These are phyloP conservation scores for Aphelocoma californica DNA, from an alignment of 2,797 vertebrate genomes.

Conservation along the genomic window DNA sequence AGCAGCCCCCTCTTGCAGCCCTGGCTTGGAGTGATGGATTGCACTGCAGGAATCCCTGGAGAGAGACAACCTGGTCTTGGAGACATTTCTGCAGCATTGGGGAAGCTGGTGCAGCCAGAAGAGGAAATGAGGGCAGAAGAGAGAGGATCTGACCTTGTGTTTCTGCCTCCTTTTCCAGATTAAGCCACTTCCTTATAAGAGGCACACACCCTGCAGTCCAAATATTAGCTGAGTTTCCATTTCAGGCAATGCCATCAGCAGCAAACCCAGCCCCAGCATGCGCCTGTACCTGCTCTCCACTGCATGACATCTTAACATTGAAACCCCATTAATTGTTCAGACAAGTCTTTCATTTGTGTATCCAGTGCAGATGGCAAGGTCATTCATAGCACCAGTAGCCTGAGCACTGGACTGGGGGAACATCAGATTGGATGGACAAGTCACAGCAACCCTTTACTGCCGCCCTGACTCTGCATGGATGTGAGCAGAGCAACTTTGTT, in stretches of 20 bases:
- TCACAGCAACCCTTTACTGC: not conserved
- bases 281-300: not conserved
- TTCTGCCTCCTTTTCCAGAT: constrained; percentile 47
- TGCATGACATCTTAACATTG: not conserved
- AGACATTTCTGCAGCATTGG: not conserved
- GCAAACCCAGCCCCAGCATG: not conserved
- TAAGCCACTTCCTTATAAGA: constrained; percentile 23
- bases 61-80: not conserved
- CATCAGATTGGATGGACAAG: not conserved
- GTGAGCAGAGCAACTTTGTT: fast-evolving
- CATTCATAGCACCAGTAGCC: not conserved
- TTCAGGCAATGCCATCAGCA: constrained; percentile 14
- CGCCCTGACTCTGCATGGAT: fast-evolving
- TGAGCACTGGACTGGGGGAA: not conserved
- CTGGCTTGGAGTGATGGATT: not conserved
- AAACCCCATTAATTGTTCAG: not conserved
- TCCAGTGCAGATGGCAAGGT: not conserved
- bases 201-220: constrained; percentile 36
- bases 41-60: not conserved
- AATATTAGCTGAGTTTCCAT: constrained; percentile 55
- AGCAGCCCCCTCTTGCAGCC: fast-evolving
- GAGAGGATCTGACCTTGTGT: constrained; percentile 29
- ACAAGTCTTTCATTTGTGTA: not conserved
- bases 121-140: constrained; percentile 30
- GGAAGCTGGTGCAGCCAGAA: not conserved